phyloP scores from a whole-genome alignment of 2,888 invertebrate species.

The Celastrina argiolus region DNA sequence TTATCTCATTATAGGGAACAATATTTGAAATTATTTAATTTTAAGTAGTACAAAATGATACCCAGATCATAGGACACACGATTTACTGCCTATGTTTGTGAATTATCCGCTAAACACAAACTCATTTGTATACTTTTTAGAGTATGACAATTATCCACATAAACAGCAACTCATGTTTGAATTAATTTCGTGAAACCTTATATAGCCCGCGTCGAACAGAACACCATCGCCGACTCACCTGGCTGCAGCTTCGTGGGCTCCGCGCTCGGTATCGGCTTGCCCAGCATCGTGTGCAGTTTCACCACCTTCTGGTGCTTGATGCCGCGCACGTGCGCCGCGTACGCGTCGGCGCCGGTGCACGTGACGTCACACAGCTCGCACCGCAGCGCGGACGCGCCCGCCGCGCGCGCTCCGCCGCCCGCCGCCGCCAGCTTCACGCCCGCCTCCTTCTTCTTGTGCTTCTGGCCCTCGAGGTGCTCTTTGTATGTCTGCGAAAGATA shows the following conservation, averaged over 20 bases:
- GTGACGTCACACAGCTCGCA: slow-evolving; percentile 99
- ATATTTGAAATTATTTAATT: too few species aligned
- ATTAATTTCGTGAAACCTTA: too few species aligned
- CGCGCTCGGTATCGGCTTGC: slow-evolving; percentile 97
- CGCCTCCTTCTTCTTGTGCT: slow-evolving; percentile 98
- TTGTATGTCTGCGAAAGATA: slow-evolving; percentile 58
- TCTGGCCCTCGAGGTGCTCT: slow-evolving; percentile 98
- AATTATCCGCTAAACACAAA: too few species aligned
- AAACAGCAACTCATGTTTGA: too few species aligned
- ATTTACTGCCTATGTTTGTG: too few species aligned
- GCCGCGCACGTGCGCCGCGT: slow-evolving; percentile 98
- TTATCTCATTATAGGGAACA: too few species aligned
- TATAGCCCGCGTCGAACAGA: too few species aligned
- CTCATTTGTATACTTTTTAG: too few species aligned
- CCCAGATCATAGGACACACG: too few species aligned
- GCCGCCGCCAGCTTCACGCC: slow-evolving; percentile 80
- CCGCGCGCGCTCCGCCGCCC: slow-evolving; percentile 76
- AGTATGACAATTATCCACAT: too few species aligned
- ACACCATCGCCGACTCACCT: slow-evolving; percentile 32
- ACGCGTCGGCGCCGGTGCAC: slow-evolving; percentile 98
- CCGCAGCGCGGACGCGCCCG: slow-evolving; percentile 80
- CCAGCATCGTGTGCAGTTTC: slow-evolving; percentile 96
- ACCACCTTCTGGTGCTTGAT: slow-evolving; percentile 99
- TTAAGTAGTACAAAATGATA: too few species aligned
- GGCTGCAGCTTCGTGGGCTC: slow-evolving; percentile 92